Conservation (phyloP, 2,797 vertebrate genomes). For the Sternotherus odoratus region DNA sequence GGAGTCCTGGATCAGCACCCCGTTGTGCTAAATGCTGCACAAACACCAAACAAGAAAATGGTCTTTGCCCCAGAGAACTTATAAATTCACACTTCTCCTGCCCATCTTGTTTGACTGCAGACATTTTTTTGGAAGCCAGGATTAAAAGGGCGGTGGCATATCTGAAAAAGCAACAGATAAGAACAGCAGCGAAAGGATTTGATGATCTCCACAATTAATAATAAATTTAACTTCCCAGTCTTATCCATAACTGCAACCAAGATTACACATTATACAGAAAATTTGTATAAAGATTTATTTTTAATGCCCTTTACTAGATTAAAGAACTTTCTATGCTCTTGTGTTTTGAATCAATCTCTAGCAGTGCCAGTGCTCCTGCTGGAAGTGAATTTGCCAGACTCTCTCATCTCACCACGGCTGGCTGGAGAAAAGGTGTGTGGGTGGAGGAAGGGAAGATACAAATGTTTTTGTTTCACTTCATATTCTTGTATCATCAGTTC, state of each 20-base stretch:
- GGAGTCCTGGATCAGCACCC: neutral
- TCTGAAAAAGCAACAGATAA: neutral
- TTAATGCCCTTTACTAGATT: neutral
- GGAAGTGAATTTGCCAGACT: neutral
- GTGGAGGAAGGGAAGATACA: neutral
- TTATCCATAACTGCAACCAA: neutral
- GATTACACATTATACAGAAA: neutral
- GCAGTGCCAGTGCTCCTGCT: no score
- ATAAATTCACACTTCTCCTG: neutral
- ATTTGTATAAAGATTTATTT: neutral
- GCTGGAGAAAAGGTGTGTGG: neutral
- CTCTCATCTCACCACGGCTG: neutral
- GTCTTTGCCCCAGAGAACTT: no score
- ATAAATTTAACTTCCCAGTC: neutral
- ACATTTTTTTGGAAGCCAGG: neutral
- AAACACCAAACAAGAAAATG: neutral
- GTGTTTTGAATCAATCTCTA: neutral
- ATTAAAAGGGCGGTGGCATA: neutral
- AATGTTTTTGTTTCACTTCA: neutral
- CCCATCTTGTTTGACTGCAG: neutral
- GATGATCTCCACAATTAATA: neutral
- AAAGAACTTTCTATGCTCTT: neutral
- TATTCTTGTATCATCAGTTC: neutral
- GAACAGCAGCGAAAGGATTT: neutral
- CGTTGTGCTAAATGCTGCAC: neutral